These are phyloP conservation scores for Rhaphigaster nebulosa DNA, from an alignment of 2,888 invertebrate genomes.

Conservation along the genomic window DNA sequence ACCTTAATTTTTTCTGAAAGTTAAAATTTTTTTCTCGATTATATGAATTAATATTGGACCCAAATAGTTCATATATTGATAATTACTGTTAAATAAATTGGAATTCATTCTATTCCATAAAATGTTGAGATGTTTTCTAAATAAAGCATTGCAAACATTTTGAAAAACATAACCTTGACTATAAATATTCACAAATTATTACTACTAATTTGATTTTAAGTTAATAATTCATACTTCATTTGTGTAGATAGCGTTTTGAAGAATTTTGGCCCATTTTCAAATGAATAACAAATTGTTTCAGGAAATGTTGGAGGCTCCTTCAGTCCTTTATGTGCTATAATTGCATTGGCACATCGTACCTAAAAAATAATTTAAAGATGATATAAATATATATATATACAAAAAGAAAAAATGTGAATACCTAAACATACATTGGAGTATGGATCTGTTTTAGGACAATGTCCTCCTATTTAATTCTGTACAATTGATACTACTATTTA, in stretches of 20 bases:
- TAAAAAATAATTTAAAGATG: constrained; percentile 68
- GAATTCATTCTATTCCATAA: neutral
- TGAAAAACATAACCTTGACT: neutral
- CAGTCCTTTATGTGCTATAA: constrained; percentile 74
- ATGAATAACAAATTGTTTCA: constrained; percentile 85
- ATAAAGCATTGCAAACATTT: constrained; percentile 72
- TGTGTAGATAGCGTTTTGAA: constrained; percentile 75
- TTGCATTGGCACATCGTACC: constrained; percentile 80
- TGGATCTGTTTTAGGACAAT: no score
- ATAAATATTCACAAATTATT: neutral
- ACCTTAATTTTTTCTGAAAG: neutral
- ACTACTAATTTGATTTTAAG: constrained; percentile 69
- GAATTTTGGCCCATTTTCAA: constrained; percentile 79
- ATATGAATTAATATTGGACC: neutral
- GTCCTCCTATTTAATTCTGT: no score
- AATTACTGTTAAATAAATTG: neutral
- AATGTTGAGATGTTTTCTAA: constrained; percentile 67
- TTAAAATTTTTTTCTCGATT: no score
- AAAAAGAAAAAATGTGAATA: no score
- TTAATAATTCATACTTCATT: constrained; percentile 74
- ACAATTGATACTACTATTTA: no score
- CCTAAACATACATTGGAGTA: no score
- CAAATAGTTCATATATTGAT: neutral
- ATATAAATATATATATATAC: no score
- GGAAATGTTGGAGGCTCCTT: constrained; percentile 80